phyloP scores from a whole-genome alignment of 2,888 invertebrate genomes.

The Panzeria rudis region DNA sequence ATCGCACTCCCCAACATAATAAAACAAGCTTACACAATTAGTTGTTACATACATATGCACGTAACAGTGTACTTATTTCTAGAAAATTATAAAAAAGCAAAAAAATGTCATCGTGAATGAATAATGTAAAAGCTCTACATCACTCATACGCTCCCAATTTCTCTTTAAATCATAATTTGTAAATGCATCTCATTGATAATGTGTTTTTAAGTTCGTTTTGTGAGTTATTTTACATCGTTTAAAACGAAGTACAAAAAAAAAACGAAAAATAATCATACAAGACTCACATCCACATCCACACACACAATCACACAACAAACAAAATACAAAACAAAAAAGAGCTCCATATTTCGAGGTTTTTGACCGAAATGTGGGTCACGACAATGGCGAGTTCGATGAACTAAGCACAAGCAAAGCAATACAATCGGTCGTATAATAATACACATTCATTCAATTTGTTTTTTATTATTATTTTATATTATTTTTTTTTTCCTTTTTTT shows the following conservation, averaged over 20 bases:
- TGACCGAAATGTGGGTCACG: slow-evolving; percentile 84
- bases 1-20: slow-evolving; percentile 27
- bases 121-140: slow-evolving; percentile 44
- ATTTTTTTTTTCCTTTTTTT: slow-evolving; percentile 52
- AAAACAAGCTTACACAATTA: slow-evolving; percentile 24
- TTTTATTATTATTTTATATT: slow-evolving; percentile 53
- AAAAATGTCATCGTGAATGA: slow-evolving; percentile 46
- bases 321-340: slow-evolving; percentile 73
- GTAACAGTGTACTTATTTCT: slow-evolving; percentile 21
- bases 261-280: slow-evolving; percentile 5
- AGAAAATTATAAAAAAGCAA: background rate
- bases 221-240: slow-evolving; percentile 35
- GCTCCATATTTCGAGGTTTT: slow-evolving; percentile 84
- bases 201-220: slow-evolving; percentile 20
- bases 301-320: slow-evolving; percentile 32
- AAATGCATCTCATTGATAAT: slow-evolving; percentile 64
- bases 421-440: slow-evolving; percentile 71
- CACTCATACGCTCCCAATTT: slow-evolving; percentile 50
- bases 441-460: slow-evolving; percentile 47
- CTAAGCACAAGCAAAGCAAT: slow-evolving; percentile 76
- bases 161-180: slow-evolving; percentile 5
- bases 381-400: slow-evolving; percentile 84
- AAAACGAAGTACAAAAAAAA: slow-evolving; percentile 51
- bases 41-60: background rate
- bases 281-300: slow-evolving; percentile 23